Conservation (phyloP, 2,113 vertebrate species). For the Phaethon lepturus region DNA sequence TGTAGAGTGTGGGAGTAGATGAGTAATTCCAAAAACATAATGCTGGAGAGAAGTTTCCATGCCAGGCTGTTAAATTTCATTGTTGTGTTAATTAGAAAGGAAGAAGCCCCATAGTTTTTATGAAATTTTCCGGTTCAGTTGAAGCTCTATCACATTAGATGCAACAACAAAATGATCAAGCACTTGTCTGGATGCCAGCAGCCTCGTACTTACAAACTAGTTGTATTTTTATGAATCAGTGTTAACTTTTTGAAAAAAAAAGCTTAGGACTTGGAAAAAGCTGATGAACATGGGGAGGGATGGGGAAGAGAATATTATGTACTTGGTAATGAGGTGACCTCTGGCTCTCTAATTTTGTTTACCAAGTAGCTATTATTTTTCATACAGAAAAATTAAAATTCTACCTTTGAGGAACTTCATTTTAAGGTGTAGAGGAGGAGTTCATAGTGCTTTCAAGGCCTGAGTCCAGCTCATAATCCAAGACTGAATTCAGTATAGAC, state of each 20-base stretch:
- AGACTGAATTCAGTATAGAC: neutral
- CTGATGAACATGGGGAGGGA: neutral
- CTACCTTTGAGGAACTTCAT: neutral
- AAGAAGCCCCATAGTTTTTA: neutral
- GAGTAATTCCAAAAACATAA: neutral
- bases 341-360: neutral
- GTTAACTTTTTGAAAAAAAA: neutral
- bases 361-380: neutral
- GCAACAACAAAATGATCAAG: neutral
- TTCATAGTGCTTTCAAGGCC: neutral
- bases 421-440: neutral
- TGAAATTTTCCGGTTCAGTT: neutral
- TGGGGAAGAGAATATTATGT: neutral
- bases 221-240: neutral
- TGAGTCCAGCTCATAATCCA: neutral
- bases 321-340: neutral
- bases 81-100: slow-evolving; percentile 17
- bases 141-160: neutral
- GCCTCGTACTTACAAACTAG: neutral
- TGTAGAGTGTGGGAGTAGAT: neutral
- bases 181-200: neutral
- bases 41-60: neutral
- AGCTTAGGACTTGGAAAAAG: neutral
- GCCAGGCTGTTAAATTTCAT: slow-evolving; percentile 8
- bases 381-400: neutral